A percentile compares a stretch with the other conserved stretches of the same genome.
Conservation (phyloP, 2,888 invertebrate genomes). For the Rugalucina vietnamica region DNA sequence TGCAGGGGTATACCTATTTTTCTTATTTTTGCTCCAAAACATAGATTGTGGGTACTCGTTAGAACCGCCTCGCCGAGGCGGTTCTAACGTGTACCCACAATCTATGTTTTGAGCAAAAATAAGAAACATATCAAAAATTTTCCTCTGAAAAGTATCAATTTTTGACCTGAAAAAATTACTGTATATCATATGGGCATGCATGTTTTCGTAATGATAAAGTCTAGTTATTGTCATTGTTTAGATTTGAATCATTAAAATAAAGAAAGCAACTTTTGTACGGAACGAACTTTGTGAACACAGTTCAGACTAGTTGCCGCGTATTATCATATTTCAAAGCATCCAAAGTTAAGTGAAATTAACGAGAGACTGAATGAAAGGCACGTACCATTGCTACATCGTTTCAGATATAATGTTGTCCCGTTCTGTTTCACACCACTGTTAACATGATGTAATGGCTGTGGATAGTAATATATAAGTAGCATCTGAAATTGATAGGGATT, state of each 20-base stretch:
- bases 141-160: too few relatives aligned
- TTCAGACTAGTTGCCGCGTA: neutral
- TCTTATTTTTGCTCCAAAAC: too few relatives aligned
- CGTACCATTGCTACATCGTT: neutral
- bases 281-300: neutral
- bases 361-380: neutral
- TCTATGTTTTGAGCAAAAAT: too few relatives aligned
- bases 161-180: too few relatives aligned
- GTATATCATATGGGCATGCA: too few relatives aligned
- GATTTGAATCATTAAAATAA: neutral
- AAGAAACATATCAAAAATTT: too few relatives aligned
- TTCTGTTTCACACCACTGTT: neutral
- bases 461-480: neutral
- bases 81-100: too few relatives aligned
- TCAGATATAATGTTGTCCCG: neutral
- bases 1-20: too few relatives aligned
- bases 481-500: neutral
- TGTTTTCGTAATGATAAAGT: neutral
- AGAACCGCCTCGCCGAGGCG: too few relatives aligned
- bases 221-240: neutral
- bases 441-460: neutral
- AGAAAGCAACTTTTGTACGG: neutral
- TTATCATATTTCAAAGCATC: neutral
- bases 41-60: too few relatives aligned
- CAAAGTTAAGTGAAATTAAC: neutral